These are phyloP conservation scores for Lasioglossum marginatum DNA, from an alignment of 2,888 invertebrate species.

Conservation along the genomic window DNA sequence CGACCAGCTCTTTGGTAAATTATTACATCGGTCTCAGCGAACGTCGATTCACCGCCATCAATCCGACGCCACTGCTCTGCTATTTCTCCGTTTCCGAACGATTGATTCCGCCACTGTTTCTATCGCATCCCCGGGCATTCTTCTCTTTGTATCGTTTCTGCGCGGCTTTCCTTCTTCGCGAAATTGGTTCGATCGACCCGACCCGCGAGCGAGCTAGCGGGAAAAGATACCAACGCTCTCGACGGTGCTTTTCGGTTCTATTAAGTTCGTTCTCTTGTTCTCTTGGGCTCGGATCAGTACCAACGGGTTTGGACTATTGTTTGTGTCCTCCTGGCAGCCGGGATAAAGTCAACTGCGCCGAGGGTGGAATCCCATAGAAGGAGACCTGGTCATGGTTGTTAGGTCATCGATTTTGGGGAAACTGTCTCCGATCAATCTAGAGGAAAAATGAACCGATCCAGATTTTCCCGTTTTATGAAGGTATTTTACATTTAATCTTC, in stretches of 20 bases:
- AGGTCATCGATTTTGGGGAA: not conserved
- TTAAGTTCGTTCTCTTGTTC: not conserved
- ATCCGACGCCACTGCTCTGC: not conserved
- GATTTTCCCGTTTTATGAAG: not conserved
- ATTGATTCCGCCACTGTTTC: constrained; percentile 13
- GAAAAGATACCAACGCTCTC: not conserved
- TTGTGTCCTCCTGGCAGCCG: not conserved
- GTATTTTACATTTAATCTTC: too few relatives aligned
- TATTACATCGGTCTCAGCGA: constrained; percentile 41
- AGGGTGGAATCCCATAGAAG: not conserved
- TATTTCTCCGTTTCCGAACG: constrained; percentile 4
- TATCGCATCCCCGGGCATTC: not conserved
- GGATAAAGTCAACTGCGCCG: not conserved
- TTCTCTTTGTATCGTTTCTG: not conserved
- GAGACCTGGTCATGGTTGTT: too few relatives aligned
- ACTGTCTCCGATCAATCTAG: not conserved
- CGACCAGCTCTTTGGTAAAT: constrained; percentile 34
- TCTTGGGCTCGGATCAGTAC: not conserved
- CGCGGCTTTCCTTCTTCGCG: not conserved
- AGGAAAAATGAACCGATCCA: not conserved
- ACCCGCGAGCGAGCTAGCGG: not conserved
- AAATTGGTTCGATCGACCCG: constrained; percentile 9
- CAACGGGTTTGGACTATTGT: not conserved
- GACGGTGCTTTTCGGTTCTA: not conserved
- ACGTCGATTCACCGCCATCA: constrained; percentile 21